phyloP scores from a whole-genome alignment of 2,888 invertebrate genomes.

The Acronicta alni region DNA sequence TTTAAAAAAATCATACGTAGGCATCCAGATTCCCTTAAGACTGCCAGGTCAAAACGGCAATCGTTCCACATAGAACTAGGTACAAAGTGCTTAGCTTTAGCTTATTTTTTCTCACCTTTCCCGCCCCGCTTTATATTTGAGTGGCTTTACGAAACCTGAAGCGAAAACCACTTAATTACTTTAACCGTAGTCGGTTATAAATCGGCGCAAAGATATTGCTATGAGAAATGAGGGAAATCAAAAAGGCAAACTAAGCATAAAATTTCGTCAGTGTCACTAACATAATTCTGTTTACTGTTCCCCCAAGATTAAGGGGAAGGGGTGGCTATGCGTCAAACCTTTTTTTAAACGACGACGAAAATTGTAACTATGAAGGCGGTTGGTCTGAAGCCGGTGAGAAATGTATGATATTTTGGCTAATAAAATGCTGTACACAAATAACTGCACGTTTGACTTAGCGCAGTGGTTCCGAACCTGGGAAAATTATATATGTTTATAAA shows the following conservation, averaged over 20 bases:
- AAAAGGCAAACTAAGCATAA: slow-evolving; percentile 25
- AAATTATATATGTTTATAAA: too few species aligned
- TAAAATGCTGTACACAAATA: too few species aligned
- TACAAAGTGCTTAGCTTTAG: too few species aligned
- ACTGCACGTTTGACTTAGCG: too few species aligned
- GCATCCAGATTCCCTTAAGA: background rate
- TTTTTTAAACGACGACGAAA: background rate
- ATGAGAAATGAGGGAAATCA: slow-evolving; percentile 21
- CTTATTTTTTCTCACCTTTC: too few species aligned
- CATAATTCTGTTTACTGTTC: slow-evolving; percentile 17
- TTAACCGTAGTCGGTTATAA: background rate
- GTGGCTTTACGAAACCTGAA: background rate
- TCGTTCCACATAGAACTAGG: background rate
- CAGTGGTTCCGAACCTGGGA: too few species aligned
- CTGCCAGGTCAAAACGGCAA: background rate
- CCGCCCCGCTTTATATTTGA: background rate
- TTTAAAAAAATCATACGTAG: too few species aligned
- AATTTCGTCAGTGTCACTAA: slow-evolving; percentile 19
- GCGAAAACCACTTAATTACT: background rate
- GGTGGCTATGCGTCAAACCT: background rate
- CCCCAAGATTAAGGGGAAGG: background rate
- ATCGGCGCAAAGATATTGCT: background rate
- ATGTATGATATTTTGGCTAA: too few species aligned
- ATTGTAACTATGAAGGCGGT: background rate
- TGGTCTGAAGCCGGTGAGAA: background rate